Evolutionary conservation across 2,797 vertebrate species (phyloP), one percentile per base, ranked within the genome.

Genomic region (Myotis pilosus): DNA sequence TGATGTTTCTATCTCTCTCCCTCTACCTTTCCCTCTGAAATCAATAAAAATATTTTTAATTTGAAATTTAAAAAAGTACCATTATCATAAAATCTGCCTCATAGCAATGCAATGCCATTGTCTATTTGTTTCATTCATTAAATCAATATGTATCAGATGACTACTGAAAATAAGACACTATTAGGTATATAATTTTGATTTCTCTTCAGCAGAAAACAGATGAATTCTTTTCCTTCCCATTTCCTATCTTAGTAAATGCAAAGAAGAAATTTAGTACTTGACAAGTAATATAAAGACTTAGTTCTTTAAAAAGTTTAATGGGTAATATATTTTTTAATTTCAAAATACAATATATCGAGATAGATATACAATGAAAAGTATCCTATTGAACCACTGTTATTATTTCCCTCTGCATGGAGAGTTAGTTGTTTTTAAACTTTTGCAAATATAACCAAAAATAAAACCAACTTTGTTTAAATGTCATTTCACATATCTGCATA

Each of bases 211-310:
- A 80, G 22, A 79, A 93, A 91, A 62, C 33, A 96, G 23, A 87
- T 55, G 12, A 20, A 83, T 87, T 60, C 15, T 69, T 84, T 86
- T 75, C 60, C 47, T 69, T 94, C 57, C 55, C 28, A 66, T 53
- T 94, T 89, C 83, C 33, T 55, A 57, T 85, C 38, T 95, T 82
- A 38, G 23, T 60, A 91, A 66, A 28, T 49, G n/a, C 44, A 81
- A 60, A 82, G 19, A n/a, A 75, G 19, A 85, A 88, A 86, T 51
- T 68, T 57, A 86, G 30, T 82, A 55, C 28, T 86, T 51, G 15
- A 8, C 51, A 41, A 30, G 22, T 74, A 33, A 13, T 76, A 79
- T 33, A 71, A 51, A 71, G 15, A 78, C 68, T 20, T 36, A 30
- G 41, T 30, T 41, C 7, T 6, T 47, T 7, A 30, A 16, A 55